Evolutionary conservation across 2,888 invertebrate genomes (phyloP).

Genomic region (Eupithecia abbreviata): DNA sequence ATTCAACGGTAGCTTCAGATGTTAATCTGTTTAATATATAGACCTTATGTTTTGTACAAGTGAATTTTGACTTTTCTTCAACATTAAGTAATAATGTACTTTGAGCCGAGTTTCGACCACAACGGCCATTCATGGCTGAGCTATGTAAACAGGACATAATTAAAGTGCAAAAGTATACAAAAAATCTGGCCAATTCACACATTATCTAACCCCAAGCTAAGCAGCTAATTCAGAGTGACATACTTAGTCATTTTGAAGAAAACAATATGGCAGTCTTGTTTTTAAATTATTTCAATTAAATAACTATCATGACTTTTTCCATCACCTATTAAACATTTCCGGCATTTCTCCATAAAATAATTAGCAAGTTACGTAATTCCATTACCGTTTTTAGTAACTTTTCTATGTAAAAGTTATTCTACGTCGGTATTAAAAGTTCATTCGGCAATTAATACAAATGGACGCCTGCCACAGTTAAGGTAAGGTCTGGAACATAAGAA

Average conservation of each 20-base stretch:
- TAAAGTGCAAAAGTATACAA: no score
- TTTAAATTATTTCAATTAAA: not conserved
- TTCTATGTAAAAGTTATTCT: constrained; percentile 45
- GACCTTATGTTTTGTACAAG: not conserved
- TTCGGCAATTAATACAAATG: constrained; percentile 56
- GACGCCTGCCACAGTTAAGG: constrained; percentile 39
- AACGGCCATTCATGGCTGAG: no score
- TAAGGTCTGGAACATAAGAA: constrained; percentile 18
- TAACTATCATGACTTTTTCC: not conserved
- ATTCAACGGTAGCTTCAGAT: constrained; percentile 9
- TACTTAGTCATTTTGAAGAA: no score
- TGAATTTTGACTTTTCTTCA: not conserved
- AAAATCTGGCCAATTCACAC: no score
- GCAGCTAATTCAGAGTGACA: not conserved
- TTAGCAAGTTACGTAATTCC: not conserved
- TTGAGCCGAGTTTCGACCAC: no score
- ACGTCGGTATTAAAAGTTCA: constrained; percentile 49
- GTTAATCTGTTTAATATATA: constrained; percentile 4
- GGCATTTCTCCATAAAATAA: not conserved
- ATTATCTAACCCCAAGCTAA: no score
- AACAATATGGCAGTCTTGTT: no score
- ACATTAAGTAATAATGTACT: no score
- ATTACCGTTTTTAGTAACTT: constrained; percentile 19
- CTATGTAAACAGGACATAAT: no score
- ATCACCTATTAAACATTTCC: not conserved